These are phyloP conservation scores for Epicauta chinensis DNA, from an alignment of 1,140 invertebrate species.

Conservation along the genomic window DNA sequence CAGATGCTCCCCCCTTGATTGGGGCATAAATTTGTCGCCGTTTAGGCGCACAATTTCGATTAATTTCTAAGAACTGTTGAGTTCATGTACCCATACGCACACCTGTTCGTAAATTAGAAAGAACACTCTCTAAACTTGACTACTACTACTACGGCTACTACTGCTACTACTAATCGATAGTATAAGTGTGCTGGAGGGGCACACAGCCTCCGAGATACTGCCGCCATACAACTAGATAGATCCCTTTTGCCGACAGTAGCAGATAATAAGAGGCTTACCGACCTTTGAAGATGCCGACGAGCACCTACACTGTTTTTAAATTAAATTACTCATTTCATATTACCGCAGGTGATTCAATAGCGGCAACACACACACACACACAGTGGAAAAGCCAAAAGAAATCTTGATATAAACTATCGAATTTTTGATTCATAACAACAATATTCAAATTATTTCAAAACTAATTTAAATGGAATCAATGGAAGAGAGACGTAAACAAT, in stretches of 20 bases:
- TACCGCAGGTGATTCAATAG: constrained; percentile 29
- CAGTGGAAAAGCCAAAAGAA: background rate
- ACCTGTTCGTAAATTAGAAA: too few relatives aligned
- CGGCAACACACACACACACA: background rate
- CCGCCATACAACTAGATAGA: constrained; percentile 12
- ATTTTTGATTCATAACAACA: constrained; percentile 1
- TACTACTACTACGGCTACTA: too few relatives aligned
- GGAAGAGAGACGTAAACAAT: too few relatives aligned
- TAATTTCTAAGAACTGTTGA: too few relatives aligned
- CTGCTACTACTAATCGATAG: too few relatives aligned
- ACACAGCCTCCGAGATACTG: background rate
- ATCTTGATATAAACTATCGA: constrained; percentile 1
- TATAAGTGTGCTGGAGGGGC: constrained; percentile 7
- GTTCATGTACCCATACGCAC: too few relatives aligned
- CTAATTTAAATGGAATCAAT: too few relatives aligned
- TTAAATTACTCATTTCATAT: constrained; percentile 37
- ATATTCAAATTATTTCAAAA: constrained; percentile 12
- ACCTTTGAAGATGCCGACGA: constrained; percentile 34
- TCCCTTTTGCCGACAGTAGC: constrained; percentile 36
- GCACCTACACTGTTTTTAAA: constrained; percentile 39
- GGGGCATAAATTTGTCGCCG: too few relatives aligned
- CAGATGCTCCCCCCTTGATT: too few relatives aligned
- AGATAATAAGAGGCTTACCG: constrained; percentile 37
- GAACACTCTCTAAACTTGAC: too few relatives aligned
- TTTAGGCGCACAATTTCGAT: too few relatives aligned